Evolutionary conservation across 1,140 invertebrate genomes (phyloP).

Genomic region (Heliothis subflexa): DNA sequence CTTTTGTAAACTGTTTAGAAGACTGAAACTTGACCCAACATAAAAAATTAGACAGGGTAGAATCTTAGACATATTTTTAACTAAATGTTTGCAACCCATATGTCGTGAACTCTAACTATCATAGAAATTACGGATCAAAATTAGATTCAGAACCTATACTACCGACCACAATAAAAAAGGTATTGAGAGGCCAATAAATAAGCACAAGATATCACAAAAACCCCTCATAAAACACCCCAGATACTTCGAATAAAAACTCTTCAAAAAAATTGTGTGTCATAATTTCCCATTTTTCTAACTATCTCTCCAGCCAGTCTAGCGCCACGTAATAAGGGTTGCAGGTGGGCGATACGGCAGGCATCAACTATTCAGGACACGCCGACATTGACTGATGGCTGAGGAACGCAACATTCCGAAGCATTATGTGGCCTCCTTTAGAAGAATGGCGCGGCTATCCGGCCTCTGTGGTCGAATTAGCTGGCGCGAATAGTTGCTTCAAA

Average conservation of each 20-base stretch:
- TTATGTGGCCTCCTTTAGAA: conserved; percentile 11
- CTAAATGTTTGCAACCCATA: too few relatives aligned
- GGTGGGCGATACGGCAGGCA: conserved; percentile 3
- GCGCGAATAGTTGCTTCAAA: conserved; percentile 5
- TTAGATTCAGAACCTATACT: too few relatives aligned
- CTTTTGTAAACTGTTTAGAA: neutral
- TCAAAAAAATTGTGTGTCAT: conserved; percentile 2
- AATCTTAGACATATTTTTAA: too few relatives aligned
- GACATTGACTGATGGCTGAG: conserved; percentile 24
- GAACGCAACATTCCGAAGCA: neutral
- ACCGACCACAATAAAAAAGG: neutral
- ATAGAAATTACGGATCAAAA: too few relatives aligned
- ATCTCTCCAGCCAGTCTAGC: neutral
- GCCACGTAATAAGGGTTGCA: conserved; percentile 9
- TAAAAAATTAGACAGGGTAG: too few relatives aligned
- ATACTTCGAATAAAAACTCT: neutral
- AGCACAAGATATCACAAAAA: neutral
- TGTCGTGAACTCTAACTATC: too few relatives aligned
- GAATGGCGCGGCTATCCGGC: neutral
- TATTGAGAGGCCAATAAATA: neutral
- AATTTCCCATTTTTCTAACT: neutral
- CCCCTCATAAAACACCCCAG: neutral
- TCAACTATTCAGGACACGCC: conserved; percentile 18
- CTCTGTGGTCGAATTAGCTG: conserved; percentile 4
- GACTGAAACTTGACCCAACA: too few relatives aligned